These are phyloP conservation scores for Hymenochirus boettgeri DNA, from an alignment of 2,113 vertebrate genomes.

Conservation along the genomic window DNA sequence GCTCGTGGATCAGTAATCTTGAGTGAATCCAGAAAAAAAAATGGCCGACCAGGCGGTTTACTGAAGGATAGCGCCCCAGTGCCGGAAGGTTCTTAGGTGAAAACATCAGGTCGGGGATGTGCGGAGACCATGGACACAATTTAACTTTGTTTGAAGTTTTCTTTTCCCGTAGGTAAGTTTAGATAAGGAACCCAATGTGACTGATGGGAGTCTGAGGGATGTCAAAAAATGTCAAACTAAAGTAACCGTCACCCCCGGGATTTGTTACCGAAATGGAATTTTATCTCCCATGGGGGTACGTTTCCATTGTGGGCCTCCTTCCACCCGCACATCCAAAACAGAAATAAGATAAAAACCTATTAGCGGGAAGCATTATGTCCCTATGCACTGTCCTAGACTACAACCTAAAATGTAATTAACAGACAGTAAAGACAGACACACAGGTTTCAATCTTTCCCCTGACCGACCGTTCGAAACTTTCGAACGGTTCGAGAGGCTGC, in stretches of 20 bases:
- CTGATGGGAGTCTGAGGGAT: background rate
- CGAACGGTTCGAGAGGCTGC: too few species aligned
- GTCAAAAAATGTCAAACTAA: constrained; percentile 1
- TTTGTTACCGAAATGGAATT: background rate
- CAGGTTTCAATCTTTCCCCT: too few species aligned
- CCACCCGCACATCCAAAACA: background rate
- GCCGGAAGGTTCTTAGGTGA: too few species aligned
- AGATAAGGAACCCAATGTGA: constrained; percentile 13
- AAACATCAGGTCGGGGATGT: background rate
- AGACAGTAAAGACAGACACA: too few species aligned
- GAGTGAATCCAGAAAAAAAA: constrained; percentile 11
- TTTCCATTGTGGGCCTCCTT: background rate
- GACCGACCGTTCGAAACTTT: too few species aligned
- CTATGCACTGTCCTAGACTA: too few species aligned
- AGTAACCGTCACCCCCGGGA: background rate
- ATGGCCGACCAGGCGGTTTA: background rate
- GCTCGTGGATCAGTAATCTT: constrained; percentile 16
- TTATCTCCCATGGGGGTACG: background rate
- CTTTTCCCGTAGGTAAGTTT: background rate
- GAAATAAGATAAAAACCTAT: too few species aligned
- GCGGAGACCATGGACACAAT: background rate
- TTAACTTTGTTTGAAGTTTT: background rate
- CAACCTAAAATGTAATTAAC: too few species aligned
- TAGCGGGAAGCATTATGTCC: too few species aligned
- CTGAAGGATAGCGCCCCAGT: background rate